phyloP scores from a whole-genome alignment of 1,140 invertebrate genomes.

The Drosophila nasuta region DNA sequence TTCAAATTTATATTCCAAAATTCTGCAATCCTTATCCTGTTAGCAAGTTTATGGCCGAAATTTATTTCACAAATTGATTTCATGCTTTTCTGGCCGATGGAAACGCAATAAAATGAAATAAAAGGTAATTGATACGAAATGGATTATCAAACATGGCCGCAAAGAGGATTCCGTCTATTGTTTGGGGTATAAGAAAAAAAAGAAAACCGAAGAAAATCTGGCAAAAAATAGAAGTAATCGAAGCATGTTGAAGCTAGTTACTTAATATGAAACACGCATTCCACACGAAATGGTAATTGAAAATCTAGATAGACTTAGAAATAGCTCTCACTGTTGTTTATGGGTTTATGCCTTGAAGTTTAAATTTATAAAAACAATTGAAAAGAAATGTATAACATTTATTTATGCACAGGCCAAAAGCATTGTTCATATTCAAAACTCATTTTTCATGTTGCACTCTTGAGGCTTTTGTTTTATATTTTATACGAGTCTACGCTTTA shows the following conservation, averaged over 20 bases:
- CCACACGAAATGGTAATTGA: constrained; percentile 1
- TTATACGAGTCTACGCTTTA: neutral
- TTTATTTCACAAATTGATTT: constrained; percentile 35
- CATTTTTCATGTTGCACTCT: too few species aligned
- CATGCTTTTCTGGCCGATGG: constrained; percentile 20
- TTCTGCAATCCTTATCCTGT: constrained; percentile 24
- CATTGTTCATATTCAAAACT: neutral
- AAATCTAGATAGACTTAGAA: neutral
- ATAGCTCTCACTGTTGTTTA: neutral
- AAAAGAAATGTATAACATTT: neutral
- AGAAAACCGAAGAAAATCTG: neutral
- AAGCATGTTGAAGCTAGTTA: neutral
- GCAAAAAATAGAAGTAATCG: neutral
- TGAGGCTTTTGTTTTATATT: neutral
- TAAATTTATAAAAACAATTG: neutral
- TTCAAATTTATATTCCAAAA: constrained; percentile 5
- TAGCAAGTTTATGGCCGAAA: constrained; percentile 19
- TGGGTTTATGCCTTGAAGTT: neutral
- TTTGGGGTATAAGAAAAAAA: neutral
- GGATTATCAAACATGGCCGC: constrained; percentile 15
- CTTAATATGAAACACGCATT: neutral
- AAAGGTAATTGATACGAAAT: constrained; percentile 32
- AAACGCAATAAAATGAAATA: constrained; percentile 34
- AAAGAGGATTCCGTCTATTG: constrained; percentile 8
- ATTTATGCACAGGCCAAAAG: neutral